Base-by-base conservation (phyloP, 2,888 invertebrate genomes). In the Philhelius pedissequus region DNA sequence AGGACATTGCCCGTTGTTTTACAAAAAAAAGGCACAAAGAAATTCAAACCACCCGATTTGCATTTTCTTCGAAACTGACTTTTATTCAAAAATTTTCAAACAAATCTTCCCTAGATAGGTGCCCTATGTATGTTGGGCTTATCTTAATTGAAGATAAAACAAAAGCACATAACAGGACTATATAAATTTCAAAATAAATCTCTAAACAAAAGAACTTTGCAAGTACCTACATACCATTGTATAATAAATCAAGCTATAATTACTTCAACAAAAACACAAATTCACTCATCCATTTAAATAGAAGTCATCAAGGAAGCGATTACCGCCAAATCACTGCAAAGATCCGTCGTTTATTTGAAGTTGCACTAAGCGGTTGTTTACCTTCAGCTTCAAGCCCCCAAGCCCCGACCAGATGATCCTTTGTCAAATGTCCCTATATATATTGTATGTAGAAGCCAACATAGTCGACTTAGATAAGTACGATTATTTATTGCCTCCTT, bases 401-500 rank as follows among this genome's bases (percentile, higher is more conserved):
- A n/a, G n/a, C 35, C 8, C 13, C 38, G 25, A 35, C 58, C n/a
- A 75, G 64, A 79, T 78, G 75, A 84, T 75, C 79, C 45, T 75
- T 84, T 84, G 84, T 84, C 71, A 54, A 35, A 38, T 9, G 15
- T 69, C 27, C 54, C 18, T 40, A 22, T n/a, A 18, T n/a, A 4
- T 8, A 8, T 6, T 27, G 50, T 27, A 8, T n/a, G 7, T 27
- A 27, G 27, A 25, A 52, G 52, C 52, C 25, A 27, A 38, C 30
- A 48, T 22, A 25, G 56, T 58, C 66, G 48, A 35, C 60, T 74
- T 43, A 73, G 81, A 82, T 78, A 83, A 84, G 52, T 75, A 22
- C 50, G 70, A 68, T 79, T 84, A 75, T 84, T 84, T 79, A 75
- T 84, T 58, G 32, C 54, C 60, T 75, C 75, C 70, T 76, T 74